These are phyloP conservation scores for Protonibea diacanthus DNA, from an alignment of 2,797 vertebrate genomes.

Conservation along the genomic window DNA sequence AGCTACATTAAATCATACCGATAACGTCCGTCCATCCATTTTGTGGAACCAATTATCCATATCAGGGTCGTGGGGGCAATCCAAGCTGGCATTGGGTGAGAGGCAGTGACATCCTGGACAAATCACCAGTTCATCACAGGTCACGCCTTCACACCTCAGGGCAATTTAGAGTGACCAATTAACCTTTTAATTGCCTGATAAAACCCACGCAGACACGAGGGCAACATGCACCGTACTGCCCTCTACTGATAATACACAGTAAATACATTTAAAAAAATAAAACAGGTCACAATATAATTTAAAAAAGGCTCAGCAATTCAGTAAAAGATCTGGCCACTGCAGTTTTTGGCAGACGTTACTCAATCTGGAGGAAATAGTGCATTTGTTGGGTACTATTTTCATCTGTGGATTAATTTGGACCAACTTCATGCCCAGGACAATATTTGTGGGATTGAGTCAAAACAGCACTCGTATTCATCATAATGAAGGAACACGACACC, in stretches of 20 bases:
- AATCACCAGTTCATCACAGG: too few relatives aligned
- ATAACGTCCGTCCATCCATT: too few relatives aligned
- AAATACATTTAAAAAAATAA: not conserved
- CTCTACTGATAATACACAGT: not conserved
- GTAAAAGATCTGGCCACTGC: not conserved
- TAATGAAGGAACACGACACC: not conserved
- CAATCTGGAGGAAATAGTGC: not conserved
- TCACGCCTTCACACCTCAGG: too few relatives aligned
- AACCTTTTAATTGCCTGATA: too few relatives aligned
- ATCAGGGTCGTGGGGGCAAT: too few relatives aligned
- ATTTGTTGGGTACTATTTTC: constrained; percentile 5
- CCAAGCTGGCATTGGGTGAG: too few relatives aligned
- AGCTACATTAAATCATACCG: too few relatives aligned
- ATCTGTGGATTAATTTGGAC: not conserved
- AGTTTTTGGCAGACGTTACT: not conserved
- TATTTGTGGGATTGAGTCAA: not conserved
- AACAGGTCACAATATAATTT: not conserved
- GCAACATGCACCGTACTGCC: too few relatives aligned
- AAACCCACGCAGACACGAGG: too few relatives aligned
- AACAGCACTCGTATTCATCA: not conserved
- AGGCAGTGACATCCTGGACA: too few relatives aligned
- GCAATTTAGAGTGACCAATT: too few relatives aligned
- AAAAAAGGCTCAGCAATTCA: not conserved
- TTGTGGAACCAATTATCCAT: too few relatives aligned
- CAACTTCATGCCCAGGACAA: not conserved